A percentile compares a stretch with the other conserved stretches of the same genome.
Conservation (phyloP, 1,140 invertebrate species). For the Drosophila biarmipes region DNA sequence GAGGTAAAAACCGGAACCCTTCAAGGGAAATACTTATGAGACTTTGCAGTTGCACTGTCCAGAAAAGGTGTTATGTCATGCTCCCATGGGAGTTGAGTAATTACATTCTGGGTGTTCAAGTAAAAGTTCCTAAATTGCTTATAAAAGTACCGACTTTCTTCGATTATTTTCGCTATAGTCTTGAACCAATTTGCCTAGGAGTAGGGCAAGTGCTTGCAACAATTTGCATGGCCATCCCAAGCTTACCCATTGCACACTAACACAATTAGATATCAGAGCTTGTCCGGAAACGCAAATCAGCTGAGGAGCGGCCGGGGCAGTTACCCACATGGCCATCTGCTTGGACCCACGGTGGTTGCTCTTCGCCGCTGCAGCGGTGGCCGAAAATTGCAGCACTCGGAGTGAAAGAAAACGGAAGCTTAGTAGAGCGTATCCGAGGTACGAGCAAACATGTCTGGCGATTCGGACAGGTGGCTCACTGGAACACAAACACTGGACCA, state of each 20-base stretch:
- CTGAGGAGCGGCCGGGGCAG: slow-evolving; percentile 35
- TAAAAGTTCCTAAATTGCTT: background rate
- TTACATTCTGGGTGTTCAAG: background rate
- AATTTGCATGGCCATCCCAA: slow-evolving; percentile 45
- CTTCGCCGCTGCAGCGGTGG: slow-evolving; percentile 38
- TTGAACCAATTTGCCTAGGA: slow-evolving; percentile 19
- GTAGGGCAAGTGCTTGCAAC: slow-evolving; percentile 14
- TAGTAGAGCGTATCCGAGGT: slow-evolving; percentile 76
- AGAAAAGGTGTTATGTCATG: slow-evolving; percentile 43
- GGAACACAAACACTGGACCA: slow-evolving; percentile 53
- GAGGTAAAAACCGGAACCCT: slow-evolving; percentile 42
- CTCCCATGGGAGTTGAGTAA: slow-evolving; percentile 32
- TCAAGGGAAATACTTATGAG: slow-evolving; percentile 43
- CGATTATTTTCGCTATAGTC: background rate
- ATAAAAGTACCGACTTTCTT: background rate
- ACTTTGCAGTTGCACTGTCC: slow-evolving; percentile 31
- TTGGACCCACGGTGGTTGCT: slow-evolving; percentile 28
- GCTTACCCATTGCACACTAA: slow-evolving; percentile 62
- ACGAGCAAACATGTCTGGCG: slow-evolving; percentile 62
- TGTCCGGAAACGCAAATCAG: slow-evolving; percentile 66
- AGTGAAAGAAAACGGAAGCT: slow-evolving; percentile 70
- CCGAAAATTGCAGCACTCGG: slow-evolving; percentile 52
- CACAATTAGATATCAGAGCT: slow-evolving; percentile 73
- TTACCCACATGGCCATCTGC: slow-evolving; percentile 17
- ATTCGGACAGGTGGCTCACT: slow-evolving; percentile 58